Percentiles rank a stretch among this genome's conserved stretches.
phyloP scores from a whole-genome alignment of 2,113 vertebrate genomes.

The Neogobius melanostomus region DNA sequence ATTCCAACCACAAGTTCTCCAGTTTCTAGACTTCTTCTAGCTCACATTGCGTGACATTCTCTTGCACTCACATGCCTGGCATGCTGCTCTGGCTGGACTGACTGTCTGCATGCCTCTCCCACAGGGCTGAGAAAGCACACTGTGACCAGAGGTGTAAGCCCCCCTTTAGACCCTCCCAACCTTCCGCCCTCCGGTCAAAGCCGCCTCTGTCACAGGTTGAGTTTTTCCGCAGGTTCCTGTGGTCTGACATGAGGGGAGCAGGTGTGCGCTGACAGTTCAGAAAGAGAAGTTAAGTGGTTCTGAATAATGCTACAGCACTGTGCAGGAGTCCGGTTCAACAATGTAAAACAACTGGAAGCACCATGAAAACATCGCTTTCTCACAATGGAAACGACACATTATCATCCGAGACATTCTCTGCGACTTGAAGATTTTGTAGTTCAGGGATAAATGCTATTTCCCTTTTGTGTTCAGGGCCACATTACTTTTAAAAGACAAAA shows the following conservation, averaged over 20 bases:
- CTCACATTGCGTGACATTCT: conserved; percentile 42
- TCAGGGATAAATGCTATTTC: background rate
- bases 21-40: conserved; percentile 23
- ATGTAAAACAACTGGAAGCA: background rate
- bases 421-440: background rate
- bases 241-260: conserved; percentile 68
- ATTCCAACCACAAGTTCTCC: conserved; percentile 10
- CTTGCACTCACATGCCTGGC: conserved; percentile 18
- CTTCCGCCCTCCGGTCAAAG: conserved; percentile 58
- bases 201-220: conserved; percentile 54
- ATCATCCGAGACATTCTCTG: background rate
- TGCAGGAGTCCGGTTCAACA: background rate
- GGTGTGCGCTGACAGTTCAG: conserved; percentile 54
- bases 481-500: background rate
- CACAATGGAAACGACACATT: background rate
- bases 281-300: conserved; percentile 38
- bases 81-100: background rate
- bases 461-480: background rate
- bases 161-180: conserved; percentile 59
- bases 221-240: conserved; percentile 40
- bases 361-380: background rate
- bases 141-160: conserved; percentile 66
- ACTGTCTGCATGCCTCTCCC: conserved; percentile 27
- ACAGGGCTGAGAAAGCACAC: conserved; percentile 52
- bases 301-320: conserved; percentile 4